Percentiles rank a stretch among this genome's conserved stretches.
Conservation (phyloP, 2,797 vertebrate species). For the Sarcophilus harrisii region DNA sequence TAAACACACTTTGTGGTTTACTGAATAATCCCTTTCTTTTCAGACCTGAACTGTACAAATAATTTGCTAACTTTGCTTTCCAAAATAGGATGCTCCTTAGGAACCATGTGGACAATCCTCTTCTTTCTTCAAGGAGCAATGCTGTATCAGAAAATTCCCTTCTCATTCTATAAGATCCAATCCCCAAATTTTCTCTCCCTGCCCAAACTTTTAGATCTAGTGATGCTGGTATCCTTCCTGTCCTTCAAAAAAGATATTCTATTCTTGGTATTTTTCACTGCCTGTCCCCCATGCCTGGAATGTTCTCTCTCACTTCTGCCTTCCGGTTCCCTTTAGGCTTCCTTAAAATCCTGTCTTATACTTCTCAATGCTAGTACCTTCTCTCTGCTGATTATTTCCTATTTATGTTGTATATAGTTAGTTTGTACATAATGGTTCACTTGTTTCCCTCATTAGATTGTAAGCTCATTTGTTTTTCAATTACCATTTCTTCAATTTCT, state of each 20-base stretch:
- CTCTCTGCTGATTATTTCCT: neutral
- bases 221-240: neutral
- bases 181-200: neutral
- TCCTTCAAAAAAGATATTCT: neutral
- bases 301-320: neutral
- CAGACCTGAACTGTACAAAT: neutral
- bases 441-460: neutral
- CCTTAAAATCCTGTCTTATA: neutral
- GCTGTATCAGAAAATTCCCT: neutral
- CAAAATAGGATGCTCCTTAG: neutral
- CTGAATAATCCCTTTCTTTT: neutral
- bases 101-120: neutral
- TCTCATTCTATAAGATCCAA: neutral
- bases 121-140: neutral
- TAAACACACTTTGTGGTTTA: neutral
- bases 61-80: neutral
- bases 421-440: neutral
- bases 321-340: neutral
- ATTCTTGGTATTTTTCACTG: neutral
- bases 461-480: neutral
- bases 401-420: neutral
- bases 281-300: neutral
- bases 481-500: neutral
- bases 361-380: neutral
- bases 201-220: neutral